Conservation (phyloP, 2,888 invertebrate species). For the Candidula unifasciata region DNA sequence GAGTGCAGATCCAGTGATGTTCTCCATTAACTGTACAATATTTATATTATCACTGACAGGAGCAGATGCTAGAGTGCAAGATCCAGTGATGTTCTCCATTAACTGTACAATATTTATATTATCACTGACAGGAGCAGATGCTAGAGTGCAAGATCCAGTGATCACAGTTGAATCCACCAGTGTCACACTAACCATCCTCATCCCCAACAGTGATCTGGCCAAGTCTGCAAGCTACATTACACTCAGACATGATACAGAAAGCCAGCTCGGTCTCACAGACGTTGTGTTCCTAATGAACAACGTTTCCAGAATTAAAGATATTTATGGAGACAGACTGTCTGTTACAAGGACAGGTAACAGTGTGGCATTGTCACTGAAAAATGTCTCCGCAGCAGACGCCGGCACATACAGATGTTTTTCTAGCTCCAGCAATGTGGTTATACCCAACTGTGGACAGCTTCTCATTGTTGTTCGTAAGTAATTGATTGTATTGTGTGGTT, state of each 20-base stretch:
- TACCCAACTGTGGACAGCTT: constrained; percentile 45
- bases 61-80: too few species aligned
- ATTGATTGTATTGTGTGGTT: background rate
- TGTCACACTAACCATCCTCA: background rate
- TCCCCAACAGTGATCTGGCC: background rate
- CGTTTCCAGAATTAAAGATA: background rate
- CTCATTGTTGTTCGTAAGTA: constrained; percentile 47
- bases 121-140: background rate
- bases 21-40: too few species aligned
- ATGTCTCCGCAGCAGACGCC: constrained; percentile 35
- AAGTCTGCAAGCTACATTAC: constrained; percentile 5
- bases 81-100: too few species aligned
- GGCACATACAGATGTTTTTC: constrained; percentile 37
- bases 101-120: too few species aligned
- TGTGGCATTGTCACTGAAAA: background rate
- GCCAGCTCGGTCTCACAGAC: background rate
- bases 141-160: background rate
- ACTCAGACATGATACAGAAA: background rate
- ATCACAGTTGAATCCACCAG: background rate
- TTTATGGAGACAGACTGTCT: background rate
- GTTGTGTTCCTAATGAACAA: constrained; percentile 4
- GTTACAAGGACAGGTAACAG: background rate
- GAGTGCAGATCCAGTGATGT: too few species aligned
- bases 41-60: too few species aligned
- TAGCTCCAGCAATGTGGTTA: background rate